These are phyloP conservation scores for Dreissena polymorpha DNA, from an alignment of 1,140 invertebrate species.

Conservation along the genomic window DNA sequence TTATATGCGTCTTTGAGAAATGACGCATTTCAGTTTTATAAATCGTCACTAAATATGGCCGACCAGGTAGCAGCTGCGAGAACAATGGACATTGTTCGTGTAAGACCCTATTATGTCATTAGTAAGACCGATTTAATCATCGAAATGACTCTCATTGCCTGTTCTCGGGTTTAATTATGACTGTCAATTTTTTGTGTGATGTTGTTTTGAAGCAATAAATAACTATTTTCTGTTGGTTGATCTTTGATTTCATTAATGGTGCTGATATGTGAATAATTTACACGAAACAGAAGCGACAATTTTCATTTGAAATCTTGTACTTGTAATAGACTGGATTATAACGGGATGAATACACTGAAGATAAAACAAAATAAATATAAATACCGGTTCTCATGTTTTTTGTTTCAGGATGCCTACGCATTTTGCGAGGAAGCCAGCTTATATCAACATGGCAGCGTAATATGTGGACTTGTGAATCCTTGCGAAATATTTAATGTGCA, in stretches of 20 bases:
- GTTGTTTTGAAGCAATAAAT: too few relatives aligned
- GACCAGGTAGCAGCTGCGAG: slow-evolving; percentile 12
- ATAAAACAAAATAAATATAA: background rate
- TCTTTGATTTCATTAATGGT: too few relatives aligned
- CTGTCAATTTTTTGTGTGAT: too few relatives aligned
- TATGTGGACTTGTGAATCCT: slow-evolving; percentile 18
- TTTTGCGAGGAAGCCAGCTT: slow-evolving; percentile 26
- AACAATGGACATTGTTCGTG: slow-evolving; percentile 19
- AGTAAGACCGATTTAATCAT: too few relatives aligned
- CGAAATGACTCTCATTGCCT: too few relatives aligned
- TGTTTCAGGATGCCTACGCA: slow-evolving; percentile 29
- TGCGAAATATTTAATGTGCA: background rate
- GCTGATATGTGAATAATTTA: too few relatives aligned
- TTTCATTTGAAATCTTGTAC: too few relatives aligned
- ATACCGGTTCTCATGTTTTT: background rate
- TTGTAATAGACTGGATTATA: too few relatives aligned
- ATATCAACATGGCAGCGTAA: slow-evolving; percentile 7
- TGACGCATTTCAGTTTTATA: slow-evolving; percentile 29
- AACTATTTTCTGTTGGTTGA: too few relatives aligned
- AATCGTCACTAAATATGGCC: slow-evolving; percentile 30
- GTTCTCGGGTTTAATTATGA: too few relatives aligned
- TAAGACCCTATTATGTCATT: background rate
- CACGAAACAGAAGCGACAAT: too few relatives aligned
- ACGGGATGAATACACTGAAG: too few relatives aligned
- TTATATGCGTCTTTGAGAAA: slow-evolving; percentile 22